A percentile compares a stretch with the other conserved stretches of the same genome.
Evolutionary conservation across 1,140 invertebrate genomes (phyloP).

Genomic region (Gonatopus flavifemur): DNA sequence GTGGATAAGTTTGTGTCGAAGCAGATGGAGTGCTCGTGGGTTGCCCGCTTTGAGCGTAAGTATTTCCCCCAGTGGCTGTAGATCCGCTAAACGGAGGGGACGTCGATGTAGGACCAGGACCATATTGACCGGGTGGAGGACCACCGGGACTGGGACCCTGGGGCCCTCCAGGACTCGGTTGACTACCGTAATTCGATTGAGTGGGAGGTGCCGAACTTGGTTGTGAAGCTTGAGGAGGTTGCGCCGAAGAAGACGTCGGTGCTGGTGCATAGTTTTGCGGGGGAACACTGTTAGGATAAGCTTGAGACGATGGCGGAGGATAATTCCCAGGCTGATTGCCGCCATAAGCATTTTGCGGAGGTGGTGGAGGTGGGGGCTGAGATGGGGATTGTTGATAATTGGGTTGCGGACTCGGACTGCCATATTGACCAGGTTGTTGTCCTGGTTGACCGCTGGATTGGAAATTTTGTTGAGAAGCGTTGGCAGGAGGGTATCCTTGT

Average conservation of each 20-base stretch:
- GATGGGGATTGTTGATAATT: constrained; percentile 50
- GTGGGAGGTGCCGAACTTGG: constrained; percentile 40
- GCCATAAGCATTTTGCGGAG: constrained; percentile 51
- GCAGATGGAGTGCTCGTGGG: constrained; percentile 51
- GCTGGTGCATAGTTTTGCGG: constrained; percentile 52
- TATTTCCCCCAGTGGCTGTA: constrained; percentile 45
- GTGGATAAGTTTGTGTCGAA: constrained; percentile 55
- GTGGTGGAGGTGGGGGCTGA: constrained; percentile 51
- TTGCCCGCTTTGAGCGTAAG: constrained; percentile 53
- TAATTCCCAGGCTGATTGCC: constrained; percentile 49
- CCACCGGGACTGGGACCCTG: too few species aligned
- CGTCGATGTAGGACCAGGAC: constrained; percentile 49
- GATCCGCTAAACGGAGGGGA: constrained; percentile 50
- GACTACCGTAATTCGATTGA: constrained; percentile 50
- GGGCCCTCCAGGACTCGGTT: constrained; percentile 53
- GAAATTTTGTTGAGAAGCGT: constrained; percentile 49
- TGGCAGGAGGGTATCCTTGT: constrained; percentile 51
- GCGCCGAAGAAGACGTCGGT: constrained; percentile 43
- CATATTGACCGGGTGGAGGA: constrained; percentile 40
- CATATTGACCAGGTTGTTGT: constrained; percentile 50
- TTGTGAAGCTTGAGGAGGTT: constrained; percentile 46
- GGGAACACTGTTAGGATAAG: constrained; percentile 51
- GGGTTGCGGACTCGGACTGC: constrained; percentile 52
- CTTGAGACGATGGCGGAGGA: constrained; percentile 51
- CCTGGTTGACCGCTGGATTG: constrained; percentile 46